These are phyloP conservation scores for Rhinichthys osculus DNA, from an alignment of 2,797 vertebrate species.

Conservation along the genomic window DNA sequence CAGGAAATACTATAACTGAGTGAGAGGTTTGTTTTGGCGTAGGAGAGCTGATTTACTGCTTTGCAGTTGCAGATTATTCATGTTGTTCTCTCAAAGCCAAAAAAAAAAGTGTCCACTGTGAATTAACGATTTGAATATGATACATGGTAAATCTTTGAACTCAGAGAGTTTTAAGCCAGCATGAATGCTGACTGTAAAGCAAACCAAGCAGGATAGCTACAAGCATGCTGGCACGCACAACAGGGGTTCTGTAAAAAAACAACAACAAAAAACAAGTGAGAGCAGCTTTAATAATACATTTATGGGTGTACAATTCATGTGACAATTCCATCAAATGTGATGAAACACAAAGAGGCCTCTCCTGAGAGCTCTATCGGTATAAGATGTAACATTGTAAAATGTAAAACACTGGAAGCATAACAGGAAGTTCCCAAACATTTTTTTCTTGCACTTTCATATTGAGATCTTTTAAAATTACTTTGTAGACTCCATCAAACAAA, in stretches of 20 bases:
- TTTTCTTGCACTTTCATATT: neutral
- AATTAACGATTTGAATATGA: neutral
- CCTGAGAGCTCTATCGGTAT: neutral
- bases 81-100: conserved; percentile 12
- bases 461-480: neutral
- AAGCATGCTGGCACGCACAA: neutral
- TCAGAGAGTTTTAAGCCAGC: neutral
- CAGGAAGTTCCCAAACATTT: neutral
- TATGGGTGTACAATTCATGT: neutral
- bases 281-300: neutral
- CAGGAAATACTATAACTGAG: conserved; percentile 9
- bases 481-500: neutral
- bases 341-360: neutral
- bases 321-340: conserved; percentile 5
- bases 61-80: conserved; percentile 8
- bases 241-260: neutral
- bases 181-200: conserved; percentile 2
- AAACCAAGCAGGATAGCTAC: neutral
- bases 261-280: neutral
- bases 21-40: conserved; percentile 12
- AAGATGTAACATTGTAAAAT: neutral
- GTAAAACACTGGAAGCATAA: too few relatives aligned
- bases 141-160: neutral
- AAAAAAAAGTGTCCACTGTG: neutral
- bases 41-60: conserved; percentile 11